Evolutionary conservation across 2,888 invertebrate genomes (phyloP).

Genomic region (Camptogramma bilineatum): DNA sequence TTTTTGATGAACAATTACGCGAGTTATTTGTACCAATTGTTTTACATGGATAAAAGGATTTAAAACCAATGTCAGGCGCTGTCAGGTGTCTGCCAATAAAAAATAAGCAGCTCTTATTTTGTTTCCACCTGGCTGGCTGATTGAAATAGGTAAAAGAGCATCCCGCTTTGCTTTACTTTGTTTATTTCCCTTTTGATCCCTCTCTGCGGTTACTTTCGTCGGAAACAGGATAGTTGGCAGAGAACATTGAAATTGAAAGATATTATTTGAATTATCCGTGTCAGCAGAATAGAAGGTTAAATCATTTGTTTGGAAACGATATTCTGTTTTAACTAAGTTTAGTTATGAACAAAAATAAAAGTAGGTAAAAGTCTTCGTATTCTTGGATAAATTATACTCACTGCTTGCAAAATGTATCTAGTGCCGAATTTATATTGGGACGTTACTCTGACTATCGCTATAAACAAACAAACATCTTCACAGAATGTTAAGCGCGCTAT

Average conservation of each 20-base stretch:
- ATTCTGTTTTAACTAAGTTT: neutral
- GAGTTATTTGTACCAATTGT: neutral
- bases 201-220: slow-evolving; percentile 18
- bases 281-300: neutral
- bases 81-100: slow-evolving; percentile 50
- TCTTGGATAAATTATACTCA: neutral
- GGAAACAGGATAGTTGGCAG: slow-evolving; percentile 12
- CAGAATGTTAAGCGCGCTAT: too few relatives aligned
- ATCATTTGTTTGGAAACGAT: neutral
- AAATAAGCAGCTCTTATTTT: slow-evolving; percentile 54
- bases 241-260: slow-evolving; percentile 15
- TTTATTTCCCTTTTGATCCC: slow-evolving; percentile 35
- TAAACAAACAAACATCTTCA: too few relatives aligned
- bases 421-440: too few relatives aligned
- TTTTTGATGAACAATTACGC: neutral
- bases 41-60: neutral
- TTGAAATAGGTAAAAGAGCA: slow-evolving; percentile 39
- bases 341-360: neutral
- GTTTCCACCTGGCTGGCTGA: slow-evolving; percentile 41
- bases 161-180: slow-evolving; percentile 32
- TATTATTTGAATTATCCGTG: slow-evolving; percentile 10
- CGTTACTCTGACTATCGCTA: too few relatives aligned
- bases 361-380: neutral
- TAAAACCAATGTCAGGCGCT: slow-evolving; percentile 58
- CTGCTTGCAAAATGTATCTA: neutral